A percentile compares a stretch with the other conserved stretches of the same genome.
These are phyloP conservation scores for Achatina immaculata DNA, from an alignment of 1,140 invertebrate species.

Conservation along the genomic window DNA sequence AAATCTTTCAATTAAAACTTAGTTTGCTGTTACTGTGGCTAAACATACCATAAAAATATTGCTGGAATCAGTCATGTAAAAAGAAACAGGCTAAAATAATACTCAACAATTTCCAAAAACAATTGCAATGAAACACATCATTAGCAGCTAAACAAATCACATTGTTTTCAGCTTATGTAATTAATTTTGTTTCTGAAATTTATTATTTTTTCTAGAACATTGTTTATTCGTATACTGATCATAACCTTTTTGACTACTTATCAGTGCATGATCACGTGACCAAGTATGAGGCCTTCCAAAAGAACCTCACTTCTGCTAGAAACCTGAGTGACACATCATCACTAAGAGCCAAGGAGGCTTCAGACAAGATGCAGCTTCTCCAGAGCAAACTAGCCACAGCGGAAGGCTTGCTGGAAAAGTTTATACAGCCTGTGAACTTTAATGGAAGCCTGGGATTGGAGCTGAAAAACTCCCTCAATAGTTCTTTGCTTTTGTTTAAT, in stretches of 20 bases:
- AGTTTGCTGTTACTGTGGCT: too few relatives aligned
- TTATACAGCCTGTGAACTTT: constrained; percentile 18
- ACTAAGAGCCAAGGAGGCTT: neutral
- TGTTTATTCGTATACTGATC: neutral
- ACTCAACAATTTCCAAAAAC: too few relatives aligned
- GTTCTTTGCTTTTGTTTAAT: constrained; percentile 5
- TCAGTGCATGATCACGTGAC: neutral
- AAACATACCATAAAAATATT: too few relatives aligned
- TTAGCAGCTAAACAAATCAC: too few relatives aligned
- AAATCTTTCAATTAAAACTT: too few relatives aligned
- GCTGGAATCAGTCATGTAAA: too few relatives aligned
- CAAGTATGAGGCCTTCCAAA: constrained; percentile 8
- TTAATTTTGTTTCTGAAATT: too few relatives aligned
- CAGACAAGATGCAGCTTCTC: constrained; percentile 10
- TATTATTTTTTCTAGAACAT: neutral
- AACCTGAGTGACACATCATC: neutral
- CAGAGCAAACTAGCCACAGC: constrained; percentile 23
- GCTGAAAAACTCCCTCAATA: neutral
- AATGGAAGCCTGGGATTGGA: constrained; percentile 9
- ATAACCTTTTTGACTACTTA: neutral
- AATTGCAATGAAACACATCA: too few relatives aligned
- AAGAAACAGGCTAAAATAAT: too few relatives aligned
- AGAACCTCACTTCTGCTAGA: neutral
- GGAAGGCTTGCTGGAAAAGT: neutral
- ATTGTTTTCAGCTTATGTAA: too few relatives aligned